Evolutionary conservation across 1,140 invertebrate species (phyloP).

Genomic region (Maconellicoccus hirsutus): DNA sequence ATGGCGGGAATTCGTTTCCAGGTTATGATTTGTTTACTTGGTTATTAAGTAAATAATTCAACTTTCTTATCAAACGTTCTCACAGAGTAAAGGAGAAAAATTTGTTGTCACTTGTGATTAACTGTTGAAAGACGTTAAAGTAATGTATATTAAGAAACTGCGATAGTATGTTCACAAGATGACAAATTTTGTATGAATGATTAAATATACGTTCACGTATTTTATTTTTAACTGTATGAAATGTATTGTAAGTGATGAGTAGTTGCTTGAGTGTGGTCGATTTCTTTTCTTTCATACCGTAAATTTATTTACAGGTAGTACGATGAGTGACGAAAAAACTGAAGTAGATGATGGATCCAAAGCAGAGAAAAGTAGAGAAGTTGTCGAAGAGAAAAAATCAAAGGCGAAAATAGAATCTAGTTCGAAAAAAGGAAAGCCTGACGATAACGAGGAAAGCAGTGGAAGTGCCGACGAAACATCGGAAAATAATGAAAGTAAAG

Average conservation of each 20-base stretch:
- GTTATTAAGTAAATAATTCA: background rate
- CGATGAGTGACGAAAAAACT: background rate
- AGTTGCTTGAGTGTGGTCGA: background rate
- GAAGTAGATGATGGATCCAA: background rate
- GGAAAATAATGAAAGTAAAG: background rate
- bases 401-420: background rate
- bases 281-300: background rate
- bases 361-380: background rate
- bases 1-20: slow-evolving; percentile 1
- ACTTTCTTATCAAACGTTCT: background rate
- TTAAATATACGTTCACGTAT: too few species aligned
- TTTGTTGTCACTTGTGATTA: too few species aligned
- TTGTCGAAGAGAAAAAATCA: background rate
- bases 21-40: background rate
- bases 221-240: too few species aligned
- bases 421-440: background rate
- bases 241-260: background rate
- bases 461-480: background rate
- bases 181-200: too few species aligned
- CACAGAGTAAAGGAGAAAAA: too few species aligned
- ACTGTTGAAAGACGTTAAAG: too few species aligned
- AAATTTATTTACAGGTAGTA: background rate
- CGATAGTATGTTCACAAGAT: too few species aligned
- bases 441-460: background rate
- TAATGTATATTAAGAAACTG: too few species aligned